Base-by-base conservation (phyloP, 2,113 vertebrate species). In the Hippopotamus amphibius region DNA sequence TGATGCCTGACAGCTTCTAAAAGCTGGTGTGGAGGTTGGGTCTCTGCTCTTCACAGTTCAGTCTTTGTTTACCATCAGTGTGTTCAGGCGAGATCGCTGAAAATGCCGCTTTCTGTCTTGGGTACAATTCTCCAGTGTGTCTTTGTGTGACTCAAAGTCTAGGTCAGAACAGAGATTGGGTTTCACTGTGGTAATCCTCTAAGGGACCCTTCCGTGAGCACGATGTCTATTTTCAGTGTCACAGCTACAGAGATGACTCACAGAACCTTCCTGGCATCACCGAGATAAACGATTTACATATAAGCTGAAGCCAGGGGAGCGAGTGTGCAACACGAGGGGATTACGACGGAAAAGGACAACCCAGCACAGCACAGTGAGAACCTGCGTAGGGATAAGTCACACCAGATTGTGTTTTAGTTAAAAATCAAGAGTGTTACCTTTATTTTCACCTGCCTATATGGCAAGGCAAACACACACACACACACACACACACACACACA, bases 91-190 rank as follows among this genome's bases (percentile, higher is more conserved):
- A 88, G 53, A 55, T 19, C 46, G 0, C 53, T 30, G 26, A 83
- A 87, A 86, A 80, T 21, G 66, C 77, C 46, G 12, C 68, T 90
- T 93, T 94, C 37, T 94, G 50, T 83, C 66, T 46, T 1, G 61
- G 79, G n/a, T 1, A 77, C 90, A 93, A 59, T 69, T 22, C 69
- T 26, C 88, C 63, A 92, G 71, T 86, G 91, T 96, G 46, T 61
- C 65, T 89, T 46, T 53, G 65, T 71, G 59, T 33, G 65, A 22
- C 26, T 59, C 37, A 26, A 33, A 50, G 83, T 24, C 55, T 4
- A 11, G 72, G 61, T 59, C 93, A 88, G 71, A 84, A 2, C 37
- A n/a, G 37, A 13, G 37, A 55, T 69, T 41, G 82, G 53, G 48
- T 46, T 28, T 50, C 30, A 4, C 72, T 61, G 21, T 5, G 9